Evolutionary conservation across 1,140 invertebrate species (phyloP).

Genomic region (Drosophila sturtevanti): DNA sequence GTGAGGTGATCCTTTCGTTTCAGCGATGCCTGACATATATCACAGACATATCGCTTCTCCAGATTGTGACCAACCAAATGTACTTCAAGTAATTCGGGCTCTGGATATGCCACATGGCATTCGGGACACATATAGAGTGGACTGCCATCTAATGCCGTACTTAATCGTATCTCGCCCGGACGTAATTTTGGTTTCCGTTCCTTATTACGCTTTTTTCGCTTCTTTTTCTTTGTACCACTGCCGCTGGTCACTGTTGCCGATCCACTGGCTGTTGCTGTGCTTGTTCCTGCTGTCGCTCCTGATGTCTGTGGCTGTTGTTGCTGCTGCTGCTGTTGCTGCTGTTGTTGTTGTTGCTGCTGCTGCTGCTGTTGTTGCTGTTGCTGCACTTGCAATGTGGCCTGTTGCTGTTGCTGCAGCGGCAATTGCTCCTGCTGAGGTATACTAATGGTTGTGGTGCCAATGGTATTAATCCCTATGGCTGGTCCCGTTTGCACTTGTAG

Average conservation of each 20-base stretch:
- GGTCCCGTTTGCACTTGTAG: conserved; percentile 81
- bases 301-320: conserved; percentile 72
- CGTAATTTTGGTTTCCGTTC: conserved; percentile 91
- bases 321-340: conserved; percentile 27
- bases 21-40: conserved; percentile 92
- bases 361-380: conserved; percentile 53
- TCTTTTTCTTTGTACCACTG: conserved; percentile 87
- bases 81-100: conserved; percentile 90
- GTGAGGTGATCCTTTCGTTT: conserved; percentile 92
- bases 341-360: conserved; percentile 41
- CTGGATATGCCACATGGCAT: conserved; percentile 93
- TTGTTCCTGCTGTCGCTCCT: conserved; percentile 9
- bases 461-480: conserved; percentile 78
- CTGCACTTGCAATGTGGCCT: conserved; percentile 60
- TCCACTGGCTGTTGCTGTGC: conserved; percentile 77
- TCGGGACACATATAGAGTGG: conserved; percentile 93
- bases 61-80: conserved; percentile 90
- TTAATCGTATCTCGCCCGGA: conserved; percentile 91
- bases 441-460: conserved; percentile 78
- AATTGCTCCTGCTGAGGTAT: conserved; percentile 77
- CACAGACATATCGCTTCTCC: conserved; percentile 91
- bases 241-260: conserved; percentile 6
- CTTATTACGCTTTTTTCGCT: conserved; percentile 91
- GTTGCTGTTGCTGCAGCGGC: conserved; percentile 59
- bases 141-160: conserved; percentile 91